These are phyloP conservation scores for Polypedilum vanderplanki DNA, from an alignment of 1,140 invertebrate species.

Conservation along the genomic window DNA sequence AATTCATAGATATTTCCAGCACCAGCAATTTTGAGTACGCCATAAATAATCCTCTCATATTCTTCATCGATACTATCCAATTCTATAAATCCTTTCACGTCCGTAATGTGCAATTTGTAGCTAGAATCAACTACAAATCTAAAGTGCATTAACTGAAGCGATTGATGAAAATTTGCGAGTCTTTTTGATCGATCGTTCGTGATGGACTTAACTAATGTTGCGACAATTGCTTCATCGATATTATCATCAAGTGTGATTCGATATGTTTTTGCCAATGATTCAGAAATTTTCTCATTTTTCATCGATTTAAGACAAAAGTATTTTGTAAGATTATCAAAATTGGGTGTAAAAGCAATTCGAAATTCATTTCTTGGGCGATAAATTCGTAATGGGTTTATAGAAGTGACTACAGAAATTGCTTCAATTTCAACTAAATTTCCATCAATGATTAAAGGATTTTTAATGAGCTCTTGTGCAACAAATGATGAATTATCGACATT, in stretches of 20 bases:
- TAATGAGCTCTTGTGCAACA: background rate
- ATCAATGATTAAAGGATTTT: background rate
- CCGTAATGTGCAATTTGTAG: background rate
- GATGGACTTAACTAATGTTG: background rate
- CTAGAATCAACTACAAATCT: background rate
- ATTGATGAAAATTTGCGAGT: background rate
- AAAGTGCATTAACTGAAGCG: background rate
- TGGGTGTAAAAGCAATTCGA: too few species aligned
- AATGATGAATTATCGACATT: background rate
- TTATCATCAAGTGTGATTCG: background rate
- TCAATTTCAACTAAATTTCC: background rate
- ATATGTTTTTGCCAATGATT: background rate
- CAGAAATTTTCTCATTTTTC: background rate
- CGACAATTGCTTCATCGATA: background rate
- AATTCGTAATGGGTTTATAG: background rate
- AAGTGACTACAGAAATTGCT: background rate
- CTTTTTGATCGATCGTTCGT: background rate
- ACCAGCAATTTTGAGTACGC: background rate
- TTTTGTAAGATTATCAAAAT: background rate
- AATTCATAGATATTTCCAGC: background rate
- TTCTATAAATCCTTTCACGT: background rate
- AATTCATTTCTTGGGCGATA: background rate
- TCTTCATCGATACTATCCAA: background rate
- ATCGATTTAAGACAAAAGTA: background rate
- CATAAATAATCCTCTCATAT: conserved; percentile 13